Base-by-base conservation (phyloP, 30 jellyfish, hydroid and myxozoan species). In the Cassiopea andromeda region DNA sequence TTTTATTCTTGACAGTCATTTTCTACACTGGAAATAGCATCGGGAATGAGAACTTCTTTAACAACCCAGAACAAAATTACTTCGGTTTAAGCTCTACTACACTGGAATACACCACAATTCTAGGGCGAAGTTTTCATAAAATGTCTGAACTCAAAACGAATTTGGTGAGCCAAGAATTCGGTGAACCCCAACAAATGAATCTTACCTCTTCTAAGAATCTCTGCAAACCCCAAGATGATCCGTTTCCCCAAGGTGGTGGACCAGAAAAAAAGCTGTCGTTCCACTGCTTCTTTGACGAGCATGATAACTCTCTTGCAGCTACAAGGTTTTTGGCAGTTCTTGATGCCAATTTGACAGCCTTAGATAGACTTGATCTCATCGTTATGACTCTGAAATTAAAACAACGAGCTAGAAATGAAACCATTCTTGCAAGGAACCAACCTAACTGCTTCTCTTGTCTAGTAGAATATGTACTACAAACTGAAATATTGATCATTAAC, bases 141-240 rank as follows among this genome's bases (percentile, higher is more conserved):
- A 54, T 3, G 7, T 54, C 64, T 54, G 64, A 54, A 6, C 12
- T 54, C 64, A 54, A 54, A 54, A 10, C 64, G 12, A 10, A 54
- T 54, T 6, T 54, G 64, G 64, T 10, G 38, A 27, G 38, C 38
- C 38, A 27, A 27, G 38, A 27, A 27, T 27, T 27, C 38, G 38
- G 38, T 27, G 38, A 58, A 58, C 68, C 14, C 8, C 14, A 58
- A 6, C 14, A 6, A 58, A 17, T 64, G 8, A 1, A 64, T 46
- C 50, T 44, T 44, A 85, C 93, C 93, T 85, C 93, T 76, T 85
- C 88, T 38, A 85, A 44, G 64, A 85, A 85, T 10, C 88, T 82
- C 17, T 85, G 93, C 4, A 85, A 77, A 64, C 80, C 93, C 88
- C 88, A 75, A 0, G 88, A 75, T 0, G 77, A 46, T 0, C 88